Percentiles rank a stretch among this genome's conserved stretches.
Evolutionary conservation across 2,113 vertebrate genomes (phyloP).

Genomic region (Myxocyprinus asiaticus): DNA sequence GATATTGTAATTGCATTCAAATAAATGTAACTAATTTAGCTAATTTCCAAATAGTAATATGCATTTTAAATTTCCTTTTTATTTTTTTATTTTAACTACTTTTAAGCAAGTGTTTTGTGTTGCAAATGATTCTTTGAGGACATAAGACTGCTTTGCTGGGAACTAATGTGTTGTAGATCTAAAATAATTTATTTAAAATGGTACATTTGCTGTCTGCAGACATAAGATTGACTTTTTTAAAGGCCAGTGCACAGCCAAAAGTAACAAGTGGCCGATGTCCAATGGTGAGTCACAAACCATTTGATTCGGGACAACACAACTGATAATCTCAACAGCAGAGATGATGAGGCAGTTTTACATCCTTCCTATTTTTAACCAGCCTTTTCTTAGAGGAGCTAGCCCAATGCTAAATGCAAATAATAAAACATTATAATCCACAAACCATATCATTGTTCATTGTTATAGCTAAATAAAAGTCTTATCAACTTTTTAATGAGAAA

Average conservation of each 20-base stretch:
- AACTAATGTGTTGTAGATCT: not conserved
- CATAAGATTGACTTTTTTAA: too few relatives aligned
- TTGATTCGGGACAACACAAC: slow-evolving; percentile 41
- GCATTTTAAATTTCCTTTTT: not conserved
- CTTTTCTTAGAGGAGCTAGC: too few relatives aligned
- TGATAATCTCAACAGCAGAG: slow-evolving; percentile 32
- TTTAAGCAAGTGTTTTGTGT: not conserved
- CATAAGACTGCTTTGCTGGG: not conserved
- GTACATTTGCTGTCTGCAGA: slow-evolving; percentile 5
- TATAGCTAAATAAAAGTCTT: too few relatives aligned
- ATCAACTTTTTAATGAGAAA: too few relatives aligned
- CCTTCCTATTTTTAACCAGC: too few relatives aligned
- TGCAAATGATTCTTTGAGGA: not conserved
- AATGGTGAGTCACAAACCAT: slow-evolving; percentile 22
- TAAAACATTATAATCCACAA: too few relatives aligned
- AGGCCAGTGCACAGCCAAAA: too few relatives aligned
- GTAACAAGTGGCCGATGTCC: slow-evolving; percentile 14
- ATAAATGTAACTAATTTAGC: not conserved
- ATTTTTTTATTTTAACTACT: not conserved
- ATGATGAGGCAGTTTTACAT: slow-evolving; percentile 22
- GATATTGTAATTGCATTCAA: not conserved
- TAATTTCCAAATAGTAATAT: not conserved
- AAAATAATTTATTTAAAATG: slow-evolving; percentile 19
- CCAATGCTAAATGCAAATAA: too few relatives aligned
- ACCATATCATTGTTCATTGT: too few relatives aligned